Percentiles rank a stretch among this genome's conserved stretches.
These are phyloP conservation scores for Uropetala carovei DNA, from an alignment of 2,888 invertebrate species.

Conservation along the genomic window DNA sequence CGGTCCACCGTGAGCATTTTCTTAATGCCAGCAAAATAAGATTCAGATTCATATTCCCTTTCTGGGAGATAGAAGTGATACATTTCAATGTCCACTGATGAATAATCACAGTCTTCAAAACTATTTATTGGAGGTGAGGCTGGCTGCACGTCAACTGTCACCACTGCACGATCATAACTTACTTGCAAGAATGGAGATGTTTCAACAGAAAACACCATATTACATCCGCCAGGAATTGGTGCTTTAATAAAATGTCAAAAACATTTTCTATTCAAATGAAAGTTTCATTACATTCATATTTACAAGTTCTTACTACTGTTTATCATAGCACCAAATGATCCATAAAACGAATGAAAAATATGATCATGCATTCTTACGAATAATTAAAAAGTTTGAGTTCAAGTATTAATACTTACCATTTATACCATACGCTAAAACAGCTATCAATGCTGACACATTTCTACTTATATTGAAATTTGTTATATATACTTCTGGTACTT, in stretches of 20 bases:
- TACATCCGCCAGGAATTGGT: slow-evolving; percentile 88
- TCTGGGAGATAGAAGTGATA: slow-evolving; percentile 82
- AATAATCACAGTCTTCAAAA: slow-evolving; percentile 72
- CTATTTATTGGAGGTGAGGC: slow-evolving; percentile 74
- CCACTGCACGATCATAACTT: slow-evolving; percentile 73
- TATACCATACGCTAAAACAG: slow-evolving; percentile 77
- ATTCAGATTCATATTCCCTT: slow-evolving; percentile 76
- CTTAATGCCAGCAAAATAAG: slow-evolving; percentile 80
- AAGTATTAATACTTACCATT: slow-evolving; percentile 76
- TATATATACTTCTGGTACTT: slow-evolving; percentile 74
- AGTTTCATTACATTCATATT: neutral
- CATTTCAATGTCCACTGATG: slow-evolving; percentile 76
- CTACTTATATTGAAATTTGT: slow-evolving; percentile 74
- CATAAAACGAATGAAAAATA: neutral
- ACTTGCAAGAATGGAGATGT: slow-evolving; percentile 80
- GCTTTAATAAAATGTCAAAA: slow-evolving; percentile 76
- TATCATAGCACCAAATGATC: neutral
- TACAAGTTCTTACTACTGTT: neutral
- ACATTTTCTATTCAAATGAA: slow-evolving; percentile 46
- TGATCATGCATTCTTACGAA: neutral
- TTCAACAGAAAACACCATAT: slow-evolving; percentile 81
- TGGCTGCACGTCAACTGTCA: slow-evolving; percentile 77
- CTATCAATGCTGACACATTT: slow-evolving; percentile 74
- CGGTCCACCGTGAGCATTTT: slow-evolving; percentile 80
- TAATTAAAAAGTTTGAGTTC: neutral